Evolutionary conservation across 2,113 vertebrate species (phyloP).

Genomic region (Vimba vimba): DNA sequence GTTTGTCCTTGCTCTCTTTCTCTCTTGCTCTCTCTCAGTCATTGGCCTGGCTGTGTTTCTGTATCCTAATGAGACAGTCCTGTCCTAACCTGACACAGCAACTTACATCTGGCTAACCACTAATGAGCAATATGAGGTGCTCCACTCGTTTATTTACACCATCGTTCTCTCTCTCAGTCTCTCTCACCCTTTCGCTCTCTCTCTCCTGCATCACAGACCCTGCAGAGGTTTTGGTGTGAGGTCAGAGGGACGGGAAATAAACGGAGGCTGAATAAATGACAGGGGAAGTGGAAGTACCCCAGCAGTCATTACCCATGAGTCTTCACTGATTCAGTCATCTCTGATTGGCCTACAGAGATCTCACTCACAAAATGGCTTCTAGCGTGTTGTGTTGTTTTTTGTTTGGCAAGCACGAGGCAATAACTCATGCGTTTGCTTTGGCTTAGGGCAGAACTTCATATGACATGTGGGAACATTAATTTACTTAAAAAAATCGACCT

Average conservation of each 20-base stretch:
- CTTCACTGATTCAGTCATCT: conserved; percentile 31
- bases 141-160: conserved; percentile 34
- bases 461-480: conserved; percentile 34
- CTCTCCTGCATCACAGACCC: conserved; percentile 21
- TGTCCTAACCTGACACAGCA: conserved; percentile 52
- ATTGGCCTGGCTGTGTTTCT: conserved; percentile 33
- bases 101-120: conserved; percentile 51
- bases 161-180: conserved; percentile 21
- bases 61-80: conserved; percentile 55
- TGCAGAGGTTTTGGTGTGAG: conserved; percentile 27
- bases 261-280: conserved; percentile 18
- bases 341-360: conserved; percentile 24
- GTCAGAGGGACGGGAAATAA: conserved; percentile 28
- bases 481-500: conserved; percentile 6
- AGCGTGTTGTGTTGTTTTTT: neutral
- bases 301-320: conserved; percentile 36
- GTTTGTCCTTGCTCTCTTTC: conserved; percentile 15
- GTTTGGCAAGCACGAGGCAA: conserved; percentile 14
- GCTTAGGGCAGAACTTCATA: neutral
- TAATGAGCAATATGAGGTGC: conserved; percentile 52
- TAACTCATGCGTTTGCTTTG: neutral
- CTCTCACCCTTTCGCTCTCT: conserved; percentile 5
- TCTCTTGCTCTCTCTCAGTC: conserved; percentile 30
- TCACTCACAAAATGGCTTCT: conserved; percentile 3
- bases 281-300: conserved; percentile 38